Base-by-base conservation (phyloP, 1,140 invertebrate genomes). In the Brachionus plicatilis region DNA sequence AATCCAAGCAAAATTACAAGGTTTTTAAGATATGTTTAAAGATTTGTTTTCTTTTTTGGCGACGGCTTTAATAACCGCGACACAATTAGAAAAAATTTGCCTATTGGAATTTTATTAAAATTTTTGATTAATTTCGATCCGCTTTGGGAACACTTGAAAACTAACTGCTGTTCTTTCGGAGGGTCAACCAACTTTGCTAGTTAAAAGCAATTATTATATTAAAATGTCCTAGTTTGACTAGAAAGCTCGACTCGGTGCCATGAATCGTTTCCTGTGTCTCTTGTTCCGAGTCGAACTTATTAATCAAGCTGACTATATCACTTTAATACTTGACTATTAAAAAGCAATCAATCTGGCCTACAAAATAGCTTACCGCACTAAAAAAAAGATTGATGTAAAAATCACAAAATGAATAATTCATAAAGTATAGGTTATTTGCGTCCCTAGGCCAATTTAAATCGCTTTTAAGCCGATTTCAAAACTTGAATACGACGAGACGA, bases 361-460 rank as follows among this genome's bases (percentile, higher is more conserved):
- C 12, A 33, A 68, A 68, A 20, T 60, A 68, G 33, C 33, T 68
- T 68, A 41, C 66, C 66, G 66, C 29, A 68, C 14, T 29, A 14
- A 68, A 68, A n/a, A 68, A 68, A 68, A 60, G 53, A 60, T 60
- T 60, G 53, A 60, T 60, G 53, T 60, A 60, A 60, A 60, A 60
- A 60, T 60, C 53, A 60, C n/a, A 24, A 60, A 60, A 60, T 60
- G 53, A 60, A 60, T 60, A 20, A 60, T 60, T 60, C 53, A 60
- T 60, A 60, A 60, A 60, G 53, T 60, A 20, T 60, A 60, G 53
- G 53, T 9, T 60, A 60, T 60, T 60, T 60, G 53, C 2, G 53
- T 20, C 66, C 66, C 27, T 37, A 68, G 66, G 66, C 33, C 27
- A 68, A 29, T 60, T 60, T 60, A 68, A 68, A 33, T 68, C 33